A percentile compares a stretch with the other conserved stretches of the same genome.
Conservation (phyloP, 2,113 vertebrate genomes). For the Myotis davidii region DNA sequence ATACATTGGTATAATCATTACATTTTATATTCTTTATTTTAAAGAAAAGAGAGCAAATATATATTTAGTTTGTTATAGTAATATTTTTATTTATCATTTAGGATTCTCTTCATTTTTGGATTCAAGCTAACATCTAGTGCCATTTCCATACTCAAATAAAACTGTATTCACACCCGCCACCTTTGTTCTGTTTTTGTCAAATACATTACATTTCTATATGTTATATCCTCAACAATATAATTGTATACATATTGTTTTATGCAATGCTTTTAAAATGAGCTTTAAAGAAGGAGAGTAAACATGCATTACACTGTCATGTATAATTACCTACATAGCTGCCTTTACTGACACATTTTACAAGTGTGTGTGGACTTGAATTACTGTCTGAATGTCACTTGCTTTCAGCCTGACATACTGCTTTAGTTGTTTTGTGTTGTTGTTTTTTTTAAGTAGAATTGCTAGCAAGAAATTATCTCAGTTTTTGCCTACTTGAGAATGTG, state of each 20-base stretch:
- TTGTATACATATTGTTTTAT: slow-evolving; percentile 31
- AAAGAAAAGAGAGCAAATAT: neutral
- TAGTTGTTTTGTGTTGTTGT: neutral
- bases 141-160: neutral
- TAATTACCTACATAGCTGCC: neutral
- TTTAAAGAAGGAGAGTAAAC: neutral
- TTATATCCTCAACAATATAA: slow-evolving; percentile 21
- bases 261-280: slow-evolving; percentile 3
- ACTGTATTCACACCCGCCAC: neutral
- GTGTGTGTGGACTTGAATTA: neutral
- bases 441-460: neutral
- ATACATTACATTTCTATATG: neutral
- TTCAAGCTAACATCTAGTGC: neutral
- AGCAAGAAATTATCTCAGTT: neutral
- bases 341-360: neutral
- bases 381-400: neutral
- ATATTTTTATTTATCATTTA: neutral
- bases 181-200: slow-evolving; percentile 33
- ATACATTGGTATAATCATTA: neutral
- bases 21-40: neutral
- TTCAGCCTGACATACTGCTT: neutral
- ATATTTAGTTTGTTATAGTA: neutral
- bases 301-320: neutral
- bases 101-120: neutral
- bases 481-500: neutral